Base-by-base conservation (phyloP, 2,113 vertebrate species). In the Mesitornis unicolor region DNA sequence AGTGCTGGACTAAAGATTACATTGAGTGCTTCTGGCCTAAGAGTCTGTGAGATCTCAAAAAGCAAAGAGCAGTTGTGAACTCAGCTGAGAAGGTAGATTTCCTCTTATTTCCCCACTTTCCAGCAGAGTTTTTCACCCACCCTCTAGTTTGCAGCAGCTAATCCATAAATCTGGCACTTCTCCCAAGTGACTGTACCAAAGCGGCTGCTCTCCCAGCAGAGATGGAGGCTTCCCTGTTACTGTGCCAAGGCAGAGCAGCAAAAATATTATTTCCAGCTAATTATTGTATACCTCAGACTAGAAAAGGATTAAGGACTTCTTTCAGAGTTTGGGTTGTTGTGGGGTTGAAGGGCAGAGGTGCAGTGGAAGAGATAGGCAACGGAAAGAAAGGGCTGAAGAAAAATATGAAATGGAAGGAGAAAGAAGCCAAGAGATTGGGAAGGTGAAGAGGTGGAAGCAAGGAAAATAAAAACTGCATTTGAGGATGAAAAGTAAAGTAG, bases 261-360 rank as follows among this genome's bases (percentile, higher is more conserved):
- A 90, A 94, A 92, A 78, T 51, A 65, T 19, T 36, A 45, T 96
- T 90, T 96, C 74, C 31, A 60, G 57, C 25, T 86, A 80, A 81
- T 74, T 43, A 50, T 19, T 47, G 63, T 28, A 17, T 64, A 26
- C 38, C 33, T 84, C 35, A 16, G 75, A 81, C 63, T 74, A 74
- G 60, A 51, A 59, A n/a, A 67, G 50, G 54, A 50, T 57, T 77
- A 63, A 68, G 42, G 71, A 69, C 17, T 59, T 57, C 28, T 60
- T 17, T 67, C 45, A 35, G 75, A 70, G 47, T 83, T 76, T 80
- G 60, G 7, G 26, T 64, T 50, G 35, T 42, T 48, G 69, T 42
- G 63, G 53, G 25, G 26, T 77, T 77, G 68, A 45, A 94, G 59
- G 54, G 59, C 36, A 77, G 54, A 85, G 42, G 31, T 25, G 77